Evolutionary conservation across 1,140 invertebrate genomes (phyloP).

Genomic region (Limonius californicus): DNA sequence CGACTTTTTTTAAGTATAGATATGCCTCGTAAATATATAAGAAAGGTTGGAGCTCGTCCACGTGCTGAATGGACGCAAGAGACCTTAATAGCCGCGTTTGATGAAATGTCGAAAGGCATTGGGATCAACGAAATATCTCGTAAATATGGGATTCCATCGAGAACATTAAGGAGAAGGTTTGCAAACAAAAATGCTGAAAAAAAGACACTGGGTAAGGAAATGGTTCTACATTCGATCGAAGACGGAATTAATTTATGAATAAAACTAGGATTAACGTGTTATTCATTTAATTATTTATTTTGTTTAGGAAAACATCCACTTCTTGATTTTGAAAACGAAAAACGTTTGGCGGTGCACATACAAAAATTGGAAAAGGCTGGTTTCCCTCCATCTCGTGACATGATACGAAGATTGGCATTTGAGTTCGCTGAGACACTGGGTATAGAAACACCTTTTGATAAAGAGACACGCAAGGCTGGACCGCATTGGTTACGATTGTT

Average conservation of each 20-base stretch:
- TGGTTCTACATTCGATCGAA: background rate
- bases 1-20: too few species aligned
- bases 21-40: constrained; percentile 58
- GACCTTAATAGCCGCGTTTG: background rate
- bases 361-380: constrained; percentile 27
- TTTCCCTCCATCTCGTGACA: constrained; percentile 37
- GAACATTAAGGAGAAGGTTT: background rate
- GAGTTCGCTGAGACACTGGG: constrained; percentile 35
- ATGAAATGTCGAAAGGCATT: constrained; percentile 22
- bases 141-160: background rate
- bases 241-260: constrained; percentile 1
- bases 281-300: constrained; percentile 27
- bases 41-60: constrained; percentile 31
- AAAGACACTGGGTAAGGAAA: constrained; percentile 22
- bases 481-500: constrained; percentile 38
- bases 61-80: constrained; percentile 15
- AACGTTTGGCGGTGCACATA: constrained; percentile 37
- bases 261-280: too few species aligned
- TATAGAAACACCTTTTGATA: constrained; percentile 28
- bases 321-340: constrained; percentile 33
- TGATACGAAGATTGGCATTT: constrained; percentile 36
- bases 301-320: constrained; percentile 35
- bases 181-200: background rate
- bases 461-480: constrained; percentile 33
- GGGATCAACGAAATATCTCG: background rate